Base-by-base conservation (phyloP, 1,140 invertebrate genomes). In the Euura lappo region DNA sequence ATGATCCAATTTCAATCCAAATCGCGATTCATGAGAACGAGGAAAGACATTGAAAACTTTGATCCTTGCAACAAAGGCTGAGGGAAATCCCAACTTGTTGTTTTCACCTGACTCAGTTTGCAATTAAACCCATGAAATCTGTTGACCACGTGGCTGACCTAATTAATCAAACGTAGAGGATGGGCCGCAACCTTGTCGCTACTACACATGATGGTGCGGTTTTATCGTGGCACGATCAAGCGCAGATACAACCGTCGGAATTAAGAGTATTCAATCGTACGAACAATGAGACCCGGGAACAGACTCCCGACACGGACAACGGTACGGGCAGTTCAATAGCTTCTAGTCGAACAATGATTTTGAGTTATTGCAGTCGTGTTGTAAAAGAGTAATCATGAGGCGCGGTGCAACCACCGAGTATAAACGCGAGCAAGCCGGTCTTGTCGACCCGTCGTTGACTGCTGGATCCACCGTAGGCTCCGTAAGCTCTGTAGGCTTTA, bases 361-460 rank as follows among this genome's bases (percentile, higher is more conserved):
- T 60, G 5, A 60, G 13, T 60, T 60, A 60, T n/a, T 3, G 51
- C 51, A 60, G 51, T 8, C 6, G 13, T n/a, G 51, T 60, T 60
- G 51, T 60, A 60, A 60, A 60, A 60, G 51, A 60, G 51, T n/a
- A 60, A 6, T 60, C 51, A 60, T n/a, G 51, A 60, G 51, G 51
- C 51, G 51, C 51, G 51, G 51, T n/a, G 51, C 10, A 60, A 60
- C 51, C 13, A 60, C 3, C 51, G 51, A 60, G 51, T 8, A 60
- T n/a, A 60, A 60, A 60, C 51, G 51, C 51, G 51, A n/a, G 51
- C 51, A 11, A 60, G 51, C 51, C 51, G 51, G 51, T 60, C 51
- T 60, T 60, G 28, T 60, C 51, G 8, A 6, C 13, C 51, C 51
- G 5, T 60, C 51, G 51, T 8, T n/a, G 51, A 28, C 28, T 28